Conservation (phyloP, 1,140 invertebrate species). For the Papilio machaon region DNA sequence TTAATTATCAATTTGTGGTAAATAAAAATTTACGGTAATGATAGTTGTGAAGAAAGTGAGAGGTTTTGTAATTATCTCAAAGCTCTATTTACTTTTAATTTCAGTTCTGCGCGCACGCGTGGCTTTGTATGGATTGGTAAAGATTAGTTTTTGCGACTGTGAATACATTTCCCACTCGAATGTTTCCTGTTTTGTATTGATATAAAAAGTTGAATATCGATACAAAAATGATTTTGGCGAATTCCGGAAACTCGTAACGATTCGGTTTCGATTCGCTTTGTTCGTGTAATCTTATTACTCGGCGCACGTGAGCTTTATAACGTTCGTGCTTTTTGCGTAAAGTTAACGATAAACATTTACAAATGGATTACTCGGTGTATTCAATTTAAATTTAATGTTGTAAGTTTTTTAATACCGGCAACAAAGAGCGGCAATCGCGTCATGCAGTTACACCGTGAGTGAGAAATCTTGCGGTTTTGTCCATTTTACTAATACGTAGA, state of each 20-base stretch:
- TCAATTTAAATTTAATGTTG: constrained; percentile 39
- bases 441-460: not conserved
- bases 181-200: constrained; percentile 60
- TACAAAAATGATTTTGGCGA: constrained; percentile 56
- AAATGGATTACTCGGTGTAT: constrained; percentile 43
- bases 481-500: not conserved
- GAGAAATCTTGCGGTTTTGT: constrained; percentile 32
- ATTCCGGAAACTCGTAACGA: constrained; percentile 70
- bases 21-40: constrained; percentile 73
- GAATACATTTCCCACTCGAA: constrained; percentile 50
- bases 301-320: constrained; percentile 71
- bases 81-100: constrained; percentile 33
- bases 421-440: constrained; percentile 3
- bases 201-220: constrained; percentile 51
- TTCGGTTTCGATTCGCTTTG: constrained; percentile 60
- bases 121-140: constrained; percentile 46
- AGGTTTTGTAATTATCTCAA: constrained; percentile 56
- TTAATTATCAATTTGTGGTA: not conserved
- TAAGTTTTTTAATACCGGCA: constrained; percentile 24
- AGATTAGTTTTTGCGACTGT: constrained; percentile 55
- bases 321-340: constrained; percentile 72
- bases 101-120: constrained; percentile 41
- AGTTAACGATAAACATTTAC: constrained; percentile 58
- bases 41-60: constrained; percentile 50
- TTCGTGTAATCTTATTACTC: constrained; percentile 68